Percentiles rank a stretch among this genome's conserved stretches.
Evolutionary conservation across 1,140 invertebrate species (phyloP).

Genomic region (Pseudachorutes palmiensis): DNA sequence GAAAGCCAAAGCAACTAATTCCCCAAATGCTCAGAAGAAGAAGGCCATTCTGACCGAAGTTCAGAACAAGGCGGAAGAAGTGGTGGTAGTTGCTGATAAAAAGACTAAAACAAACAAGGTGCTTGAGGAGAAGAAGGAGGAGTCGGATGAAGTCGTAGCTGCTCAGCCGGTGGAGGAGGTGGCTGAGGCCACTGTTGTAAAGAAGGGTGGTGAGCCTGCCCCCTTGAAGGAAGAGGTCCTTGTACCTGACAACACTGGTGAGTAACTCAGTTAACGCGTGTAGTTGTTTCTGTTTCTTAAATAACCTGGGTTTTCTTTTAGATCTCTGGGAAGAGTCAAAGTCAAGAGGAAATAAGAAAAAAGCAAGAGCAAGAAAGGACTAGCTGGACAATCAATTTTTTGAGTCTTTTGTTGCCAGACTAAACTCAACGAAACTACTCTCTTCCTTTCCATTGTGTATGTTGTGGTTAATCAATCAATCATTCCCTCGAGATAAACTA

Average conservation of each 20-base stretch:
- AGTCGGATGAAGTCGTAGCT: not conserved
- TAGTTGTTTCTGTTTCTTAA: not conserved
- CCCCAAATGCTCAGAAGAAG: not conserved
- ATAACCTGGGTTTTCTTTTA: not conserved
- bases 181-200: no score
- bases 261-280: no score
- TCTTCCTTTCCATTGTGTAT: no score
- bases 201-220: no score
- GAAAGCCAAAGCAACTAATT: not conserved
- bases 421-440: no score
- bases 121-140: not conserved
- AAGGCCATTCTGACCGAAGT: not conserved
- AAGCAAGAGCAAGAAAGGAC: constrained; percentile 5
- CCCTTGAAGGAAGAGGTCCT: no score
- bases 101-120: not conserved
- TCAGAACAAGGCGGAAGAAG: not conserved
- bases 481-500: no score
- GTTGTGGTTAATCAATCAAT: no score
- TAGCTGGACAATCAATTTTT: no score
- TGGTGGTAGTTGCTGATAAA: no score
- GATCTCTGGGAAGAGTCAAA: constrained; percentile 9
- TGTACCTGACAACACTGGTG: no score
- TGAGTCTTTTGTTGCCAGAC: no score
- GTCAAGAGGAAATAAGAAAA: constrained; percentile 5
- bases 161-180: not conserved